phyloP scores from a whole-genome alignment of 2,797 vertebrate genomes.

The Dromococcyx pavoninus region DNA sequence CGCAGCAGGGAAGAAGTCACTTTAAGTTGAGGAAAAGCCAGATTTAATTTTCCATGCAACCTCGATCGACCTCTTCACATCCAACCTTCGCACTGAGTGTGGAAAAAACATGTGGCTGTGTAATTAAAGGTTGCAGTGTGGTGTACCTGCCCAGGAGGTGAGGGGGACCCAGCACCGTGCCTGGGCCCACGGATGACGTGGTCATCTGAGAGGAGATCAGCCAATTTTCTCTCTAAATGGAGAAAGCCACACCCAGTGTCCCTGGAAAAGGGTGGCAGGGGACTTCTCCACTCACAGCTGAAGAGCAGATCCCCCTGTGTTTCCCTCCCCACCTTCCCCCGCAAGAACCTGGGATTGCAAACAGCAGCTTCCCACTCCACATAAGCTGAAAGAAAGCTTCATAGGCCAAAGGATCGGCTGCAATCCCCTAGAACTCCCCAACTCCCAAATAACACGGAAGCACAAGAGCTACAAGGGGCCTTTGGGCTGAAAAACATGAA shows the following conservation, averaged over 20 bases:
- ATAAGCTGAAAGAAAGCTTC: not conserved
- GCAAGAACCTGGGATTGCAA: not conserved
- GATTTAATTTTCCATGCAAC: not conserved
- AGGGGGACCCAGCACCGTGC: not conserved
- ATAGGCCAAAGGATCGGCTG: not conserved
- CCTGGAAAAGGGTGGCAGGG: not conserved
- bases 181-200: not conserved
- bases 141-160: not conserved
- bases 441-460: not conserved
- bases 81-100: not conserved
- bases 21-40: conserved; percentile 5
- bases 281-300: not conserved
- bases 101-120: not conserved
- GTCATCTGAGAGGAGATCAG: not conserved
- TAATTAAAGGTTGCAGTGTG: not conserved
- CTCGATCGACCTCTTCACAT: not conserved
- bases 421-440: not conserved
- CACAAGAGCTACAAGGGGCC: not conserved
- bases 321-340: too few relatives aligned
- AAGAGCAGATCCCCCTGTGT: rapidly evolving
- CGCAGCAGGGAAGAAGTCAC: not conserved
- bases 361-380: not conserved
- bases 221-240: not conserved
- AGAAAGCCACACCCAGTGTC: not conserved
- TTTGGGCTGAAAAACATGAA: not conserved